phyloP scores from a whole-genome alignment of 1,140 invertebrate species.

The Coboldia fuscipes region DNA sequence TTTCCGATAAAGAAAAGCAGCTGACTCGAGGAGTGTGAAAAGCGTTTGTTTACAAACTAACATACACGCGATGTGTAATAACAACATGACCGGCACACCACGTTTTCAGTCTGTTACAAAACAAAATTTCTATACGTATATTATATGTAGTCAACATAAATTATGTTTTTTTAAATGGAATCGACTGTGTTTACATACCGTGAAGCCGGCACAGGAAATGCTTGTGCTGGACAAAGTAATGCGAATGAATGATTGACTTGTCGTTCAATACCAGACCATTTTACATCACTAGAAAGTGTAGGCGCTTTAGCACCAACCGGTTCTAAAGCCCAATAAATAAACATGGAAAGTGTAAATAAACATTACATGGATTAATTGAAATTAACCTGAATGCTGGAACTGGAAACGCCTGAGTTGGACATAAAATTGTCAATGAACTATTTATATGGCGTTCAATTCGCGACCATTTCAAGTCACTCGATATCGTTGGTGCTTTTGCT shows the following conservation, averaged over 20 bases:
- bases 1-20: too few species aligned
- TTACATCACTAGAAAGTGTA: slow-evolving; percentile 37
- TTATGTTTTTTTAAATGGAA: too few species aligned
- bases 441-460: slow-evolving; percentile 12
- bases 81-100: too few species aligned
- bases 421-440: slow-evolving; percentile 16
- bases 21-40: too few species aligned
- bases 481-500: slow-evolving; percentile 41
- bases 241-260: slow-evolving; percentile 30
- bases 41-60: too few species aligned
- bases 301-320: slow-evolving; percentile 44
- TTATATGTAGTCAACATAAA: too few species aligned
- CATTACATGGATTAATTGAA: background rate
- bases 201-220: slow-evolving; percentile 33
- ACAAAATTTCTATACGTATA: too few species aligned
- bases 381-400: slow-evolving; percentile 26
- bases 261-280: slow-evolving; percentile 28
- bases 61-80: too few species aligned
- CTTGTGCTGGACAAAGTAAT: slow-evolving; percentile 32
- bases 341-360: too few species aligned
- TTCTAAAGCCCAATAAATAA: too few species aligned
- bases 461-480: slow-evolving; percentile 37
- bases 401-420: slow-evolving; percentile 27
- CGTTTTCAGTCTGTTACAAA: too few species aligned
- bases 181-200: too few species aligned